Evolutionary conservation across 2,113 vertebrate species (phyloP).

Genomic region (Oreochromis niloticus): DNA sequence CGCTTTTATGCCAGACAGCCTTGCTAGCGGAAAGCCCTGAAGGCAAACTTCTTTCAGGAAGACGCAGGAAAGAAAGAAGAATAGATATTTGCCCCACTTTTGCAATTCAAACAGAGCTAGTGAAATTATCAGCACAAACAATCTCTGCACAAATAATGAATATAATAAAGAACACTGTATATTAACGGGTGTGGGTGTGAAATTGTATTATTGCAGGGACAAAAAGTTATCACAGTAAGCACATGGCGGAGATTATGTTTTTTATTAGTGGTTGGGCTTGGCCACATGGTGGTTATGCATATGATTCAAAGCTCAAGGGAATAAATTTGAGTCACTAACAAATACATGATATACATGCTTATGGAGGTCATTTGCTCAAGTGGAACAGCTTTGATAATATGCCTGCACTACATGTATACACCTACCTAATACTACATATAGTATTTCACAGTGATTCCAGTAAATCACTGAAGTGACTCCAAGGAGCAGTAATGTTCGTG

Average conservation of each 20-base stretch:
- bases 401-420: not conserved
- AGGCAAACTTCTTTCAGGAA: not conserved
- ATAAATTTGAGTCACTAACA: not conserved
- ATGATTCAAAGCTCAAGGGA: not conserved
- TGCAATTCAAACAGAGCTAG: not conserved
- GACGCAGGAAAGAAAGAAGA: not conserved
- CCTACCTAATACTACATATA: not conserved
- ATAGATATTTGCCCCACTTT: not conserved
- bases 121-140: not conserved
- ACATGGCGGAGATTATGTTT: not conserved
- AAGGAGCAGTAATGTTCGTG: not conserved
- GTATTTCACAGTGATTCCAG: not conserved
- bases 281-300: not conserved
- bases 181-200: not conserved
- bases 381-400: not conserved
- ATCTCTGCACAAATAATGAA: not conserved
- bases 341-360: not conserved
- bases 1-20: not conserved
- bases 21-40: not conserved
- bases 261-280: not conserved
- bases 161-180: not conserved
- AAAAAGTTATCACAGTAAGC: not conserved
- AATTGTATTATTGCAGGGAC: not conserved
- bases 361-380: not conserved
- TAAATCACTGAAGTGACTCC: not conserved